phyloP scores from a whole-genome alignment of 2,797 vertebrate genomes.

The Numenius phaeopus region DNA sequence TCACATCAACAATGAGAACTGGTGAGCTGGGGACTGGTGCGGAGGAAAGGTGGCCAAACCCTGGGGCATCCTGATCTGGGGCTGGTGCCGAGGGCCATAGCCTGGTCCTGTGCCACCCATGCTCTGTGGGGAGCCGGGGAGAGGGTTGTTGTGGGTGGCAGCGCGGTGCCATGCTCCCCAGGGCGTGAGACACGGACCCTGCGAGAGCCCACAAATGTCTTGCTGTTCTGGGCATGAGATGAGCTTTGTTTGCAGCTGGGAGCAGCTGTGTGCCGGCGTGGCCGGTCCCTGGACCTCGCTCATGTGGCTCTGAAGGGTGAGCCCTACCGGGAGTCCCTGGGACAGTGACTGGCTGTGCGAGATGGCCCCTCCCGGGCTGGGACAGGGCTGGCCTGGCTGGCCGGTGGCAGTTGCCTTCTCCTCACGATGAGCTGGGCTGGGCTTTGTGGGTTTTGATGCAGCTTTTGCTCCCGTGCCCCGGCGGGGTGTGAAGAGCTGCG shows the following conservation, averaged over 20 bases:
- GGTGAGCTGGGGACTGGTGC: conserved; percentile 81
- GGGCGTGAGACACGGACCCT: not conserved
- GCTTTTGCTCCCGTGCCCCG: not conserved
- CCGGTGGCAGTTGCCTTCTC: not conserved
- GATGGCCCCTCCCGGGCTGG: fast-evolving
- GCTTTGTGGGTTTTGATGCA: not conserved
- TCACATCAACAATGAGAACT: conserved; percentile 98
- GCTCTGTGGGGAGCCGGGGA: not conserved
- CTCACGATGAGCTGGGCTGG: fast-evolving
- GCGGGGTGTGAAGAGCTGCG: fast-evolving
- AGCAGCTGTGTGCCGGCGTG: conserved; percentile 51
- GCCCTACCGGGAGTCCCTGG: not conserved
- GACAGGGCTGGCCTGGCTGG: not conserved
- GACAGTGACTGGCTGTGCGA: not conserved
- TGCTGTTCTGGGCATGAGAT: conserved; percentile 44
- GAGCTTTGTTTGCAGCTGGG: conserved; percentile 14
- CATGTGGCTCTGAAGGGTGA: conserved; percentile 12
- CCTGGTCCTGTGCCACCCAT: not conserved
- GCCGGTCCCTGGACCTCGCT: not conserved
- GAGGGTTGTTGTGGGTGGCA: not conserved
- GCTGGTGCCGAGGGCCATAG: not conserved
- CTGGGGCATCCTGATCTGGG: not conserved
- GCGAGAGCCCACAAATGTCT: conserved; percentile 27
- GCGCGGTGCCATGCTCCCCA: not conserved
- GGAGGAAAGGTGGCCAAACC: not conserved